Conservation (phyloP, 2,797 vertebrate species). For the Chiroxiphia lanceolata region DNA sequence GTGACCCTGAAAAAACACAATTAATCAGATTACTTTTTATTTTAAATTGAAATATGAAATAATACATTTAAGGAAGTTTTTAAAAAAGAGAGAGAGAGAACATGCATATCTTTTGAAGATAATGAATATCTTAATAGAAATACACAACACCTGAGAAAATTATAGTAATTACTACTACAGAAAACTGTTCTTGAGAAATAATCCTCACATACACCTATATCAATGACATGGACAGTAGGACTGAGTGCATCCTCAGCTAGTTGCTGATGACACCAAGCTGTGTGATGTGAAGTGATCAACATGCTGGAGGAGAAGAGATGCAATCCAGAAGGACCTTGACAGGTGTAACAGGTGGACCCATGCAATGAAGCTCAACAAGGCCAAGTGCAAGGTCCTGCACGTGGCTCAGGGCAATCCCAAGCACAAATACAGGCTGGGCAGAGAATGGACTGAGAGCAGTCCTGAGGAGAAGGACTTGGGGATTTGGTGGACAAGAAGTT, state of each 20-base stretch:
- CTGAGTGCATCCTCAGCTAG: neutral
- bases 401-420: neutral
- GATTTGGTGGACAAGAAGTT: neutral
- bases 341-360: neutral
- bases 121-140: neutral
- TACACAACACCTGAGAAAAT: neutral
- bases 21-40: neutral
- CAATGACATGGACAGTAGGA: neutral
- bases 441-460: neutral
- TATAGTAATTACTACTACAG: neutral
- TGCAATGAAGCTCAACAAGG: neutral
- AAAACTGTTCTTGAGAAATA: neutral
- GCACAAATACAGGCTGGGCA: neutral
- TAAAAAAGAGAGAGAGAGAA: neutral
- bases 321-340: neutral
- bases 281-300: neutral
- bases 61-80: neutral
- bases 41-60: neutral
- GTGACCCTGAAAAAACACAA: slow-evolving; percentile 86
- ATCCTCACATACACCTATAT: neutral
- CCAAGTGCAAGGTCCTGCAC: neutral
- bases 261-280: neutral
- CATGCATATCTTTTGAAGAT: neutral
- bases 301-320: fast-evolving
- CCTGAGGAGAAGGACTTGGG: neutral